Conservation (phyloP, 2,888 invertebrate genomes). For the Drosophila mercatorum region DNA sequence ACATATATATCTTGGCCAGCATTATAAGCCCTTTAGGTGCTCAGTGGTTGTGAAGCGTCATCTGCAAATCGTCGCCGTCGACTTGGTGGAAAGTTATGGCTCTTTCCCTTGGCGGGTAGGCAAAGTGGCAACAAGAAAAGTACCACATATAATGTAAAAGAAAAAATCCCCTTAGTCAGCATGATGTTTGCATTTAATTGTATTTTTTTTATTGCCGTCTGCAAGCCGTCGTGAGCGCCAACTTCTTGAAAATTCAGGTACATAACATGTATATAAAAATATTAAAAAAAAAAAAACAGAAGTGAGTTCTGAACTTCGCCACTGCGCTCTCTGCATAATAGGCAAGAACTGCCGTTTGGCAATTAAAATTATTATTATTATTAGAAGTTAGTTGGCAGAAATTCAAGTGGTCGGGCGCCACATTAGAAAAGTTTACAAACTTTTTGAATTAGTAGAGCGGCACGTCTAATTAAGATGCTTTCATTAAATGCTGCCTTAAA, state of each 20-base stretch:
- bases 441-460: constrained; percentile 56
- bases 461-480: constrained; percentile 46
- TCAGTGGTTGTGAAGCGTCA: constrained; percentile 41
- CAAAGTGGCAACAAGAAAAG: constrained; percentile 49
- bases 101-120: constrained; percentile 39
- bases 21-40: constrained; percentile 16
- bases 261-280: constrained; percentile 26
- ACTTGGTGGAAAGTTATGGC: constrained; percentile 36
- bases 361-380: constrained; percentile 76
- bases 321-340: constrained; percentile 32
- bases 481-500: constrained; percentile 35
- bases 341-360: constrained; percentile 68
- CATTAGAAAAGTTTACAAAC: constrained; percentile 67
- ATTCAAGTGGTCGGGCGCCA: constrained; percentile 62
- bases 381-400: constrained; percentile 75
- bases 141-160: constrained; percentile 27
- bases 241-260: constrained; percentile 50
- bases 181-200: constrained; percentile 59
- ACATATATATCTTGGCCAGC: neutral
- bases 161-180: constrained; percentile 66
- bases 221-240: constrained; percentile 44
- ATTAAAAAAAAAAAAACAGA: neutral
- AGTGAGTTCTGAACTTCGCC: constrained; percentile 20
- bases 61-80: constrained; percentile 30
- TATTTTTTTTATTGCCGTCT: constrained; percentile 21